Evolutionary conservation across 2,113 vertebrate species (phyloP).

Genomic region (Silurus asotus): DNA sequence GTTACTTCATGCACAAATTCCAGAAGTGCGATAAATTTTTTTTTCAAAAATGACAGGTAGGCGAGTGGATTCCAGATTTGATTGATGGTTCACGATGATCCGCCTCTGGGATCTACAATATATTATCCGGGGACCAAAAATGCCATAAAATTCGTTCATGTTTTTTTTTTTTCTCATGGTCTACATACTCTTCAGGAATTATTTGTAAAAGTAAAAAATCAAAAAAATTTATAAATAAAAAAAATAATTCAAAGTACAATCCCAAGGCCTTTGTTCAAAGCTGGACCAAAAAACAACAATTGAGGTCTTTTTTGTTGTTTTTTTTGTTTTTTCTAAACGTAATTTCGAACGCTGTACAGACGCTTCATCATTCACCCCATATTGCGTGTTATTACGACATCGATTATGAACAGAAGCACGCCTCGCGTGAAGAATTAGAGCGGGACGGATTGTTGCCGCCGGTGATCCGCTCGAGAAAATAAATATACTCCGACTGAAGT

Average conservation of each 20-base stretch:
- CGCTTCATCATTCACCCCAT: conserved; percentile 16
- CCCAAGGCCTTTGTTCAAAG: neutral
- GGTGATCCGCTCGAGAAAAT: conserved; percentile 11
- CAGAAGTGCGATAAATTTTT: neutral
- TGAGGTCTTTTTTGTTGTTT: too few relatives aligned
- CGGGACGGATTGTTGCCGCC: conserved; percentile 2
- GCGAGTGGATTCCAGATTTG: neutral
- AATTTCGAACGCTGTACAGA: neutral
- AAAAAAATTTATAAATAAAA: neutral
- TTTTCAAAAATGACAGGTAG: neutral
- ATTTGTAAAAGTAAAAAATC: neutral
- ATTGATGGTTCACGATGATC: neutral
- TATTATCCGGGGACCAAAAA: too few relatives aligned
- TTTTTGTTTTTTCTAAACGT: neutral
- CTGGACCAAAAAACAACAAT: neutral
- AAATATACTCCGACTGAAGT: conserved; percentile 11
- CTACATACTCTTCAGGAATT: neutral
- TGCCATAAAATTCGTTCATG: neutral
- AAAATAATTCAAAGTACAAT: neutral
- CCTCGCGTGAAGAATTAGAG: conserved; percentile 8
- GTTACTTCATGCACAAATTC: neutral
- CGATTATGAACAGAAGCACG: conserved; percentile 27
- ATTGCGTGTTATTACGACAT: neutral
- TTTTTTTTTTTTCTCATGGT: neutral
- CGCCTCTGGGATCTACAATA: neutral